phyloP scores from a whole-genome alignment of 2,113 vertebrate genomes.

The Mormoops blainvillei region DNA sequence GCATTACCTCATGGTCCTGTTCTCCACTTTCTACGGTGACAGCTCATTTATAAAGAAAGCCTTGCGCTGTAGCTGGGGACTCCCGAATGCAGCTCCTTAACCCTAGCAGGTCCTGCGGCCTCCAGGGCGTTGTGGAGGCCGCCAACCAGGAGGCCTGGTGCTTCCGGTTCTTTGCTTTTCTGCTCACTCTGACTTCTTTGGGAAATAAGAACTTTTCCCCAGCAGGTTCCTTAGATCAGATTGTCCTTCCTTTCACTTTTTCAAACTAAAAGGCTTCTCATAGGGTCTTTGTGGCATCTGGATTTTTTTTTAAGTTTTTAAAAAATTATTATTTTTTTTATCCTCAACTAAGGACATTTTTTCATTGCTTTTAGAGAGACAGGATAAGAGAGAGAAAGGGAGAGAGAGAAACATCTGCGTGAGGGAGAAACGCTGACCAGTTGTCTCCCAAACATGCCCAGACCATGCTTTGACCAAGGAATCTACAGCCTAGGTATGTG shows the following conservation, averaged over 20 bases:
- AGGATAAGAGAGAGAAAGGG: too few species aligned
- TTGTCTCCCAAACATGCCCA: too few species aligned
- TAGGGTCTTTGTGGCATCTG: background rate
- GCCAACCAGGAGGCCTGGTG: background rate
- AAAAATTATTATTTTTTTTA: too few species aligned
- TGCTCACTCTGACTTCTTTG: background rate
- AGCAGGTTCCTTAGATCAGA: background rate
- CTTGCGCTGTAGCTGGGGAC: background rate
- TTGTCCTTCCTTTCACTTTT: background rate
- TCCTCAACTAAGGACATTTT: too few species aligned
- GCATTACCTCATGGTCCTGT: background rate
- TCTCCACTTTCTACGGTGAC: background rate
- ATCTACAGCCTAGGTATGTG: too few species aligned
- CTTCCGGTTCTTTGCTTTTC: background rate
- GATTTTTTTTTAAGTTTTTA: too few species aligned
- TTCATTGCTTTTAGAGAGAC: too few species aligned
- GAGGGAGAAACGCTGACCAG: too few species aligned
- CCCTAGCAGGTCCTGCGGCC: background rate
- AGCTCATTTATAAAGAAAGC: background rate
- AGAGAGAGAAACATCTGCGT: too few species aligned
- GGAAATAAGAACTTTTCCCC: background rate
- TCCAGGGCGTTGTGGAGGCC: fast-evolving
- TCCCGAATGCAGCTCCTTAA: too few species aligned
- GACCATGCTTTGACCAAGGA: too few species aligned
- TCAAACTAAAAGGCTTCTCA: background rate